Percentiles rank a stretch among this genome's conserved stretches.
These are phyloP conservation scores for Dolichotis patagonum DNA, from an alignment of 2,113 vertebrate genomes.

Conservation along the genomic window DNA sequence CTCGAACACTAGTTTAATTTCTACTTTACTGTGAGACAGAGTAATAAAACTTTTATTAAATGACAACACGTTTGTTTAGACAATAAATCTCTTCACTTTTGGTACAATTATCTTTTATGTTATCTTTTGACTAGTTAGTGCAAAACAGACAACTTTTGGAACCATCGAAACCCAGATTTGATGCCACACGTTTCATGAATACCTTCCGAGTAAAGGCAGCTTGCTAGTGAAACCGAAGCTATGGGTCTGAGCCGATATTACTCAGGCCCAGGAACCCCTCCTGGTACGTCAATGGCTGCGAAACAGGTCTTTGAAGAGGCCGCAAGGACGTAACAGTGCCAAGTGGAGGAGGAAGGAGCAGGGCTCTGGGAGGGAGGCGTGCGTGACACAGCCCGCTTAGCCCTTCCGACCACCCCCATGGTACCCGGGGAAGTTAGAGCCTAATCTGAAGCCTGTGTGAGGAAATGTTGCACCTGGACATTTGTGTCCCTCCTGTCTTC, in stretches of 20 bases:
- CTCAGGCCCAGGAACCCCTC: neutral
- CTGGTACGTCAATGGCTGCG: neutral
- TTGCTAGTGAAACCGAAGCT: neutral
- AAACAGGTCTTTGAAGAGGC: neutral
- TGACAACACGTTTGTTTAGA: neutral
- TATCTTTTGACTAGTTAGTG: neutral
- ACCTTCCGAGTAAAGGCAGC: neutral
- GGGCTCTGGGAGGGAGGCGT: fast-evolving
- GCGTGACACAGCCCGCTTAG: fast-evolving
- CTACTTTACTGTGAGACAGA: neutral
- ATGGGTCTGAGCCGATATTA: neutral
- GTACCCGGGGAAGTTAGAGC: neutral
- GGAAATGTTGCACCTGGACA: slow-evolving; percentile 61
- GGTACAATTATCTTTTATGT: neutral
- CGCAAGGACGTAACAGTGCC: neutral
- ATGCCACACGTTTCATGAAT: neutral
- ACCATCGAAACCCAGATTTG: neutral
- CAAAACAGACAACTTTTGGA: neutral
- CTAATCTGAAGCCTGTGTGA: neutral
- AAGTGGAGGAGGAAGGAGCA: neutral
- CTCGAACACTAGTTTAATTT: neutral
- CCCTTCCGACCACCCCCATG: neutral
- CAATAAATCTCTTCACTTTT: neutral
- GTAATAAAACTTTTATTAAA: neutral
- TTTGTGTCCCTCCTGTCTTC: slow-evolving; percentile 72